Evolutionary conservation across 1,140 invertebrate species (phyloP), one percentile per base, ranked within the genome.

Genomic region (Saxidomus purpurata): DNA sequence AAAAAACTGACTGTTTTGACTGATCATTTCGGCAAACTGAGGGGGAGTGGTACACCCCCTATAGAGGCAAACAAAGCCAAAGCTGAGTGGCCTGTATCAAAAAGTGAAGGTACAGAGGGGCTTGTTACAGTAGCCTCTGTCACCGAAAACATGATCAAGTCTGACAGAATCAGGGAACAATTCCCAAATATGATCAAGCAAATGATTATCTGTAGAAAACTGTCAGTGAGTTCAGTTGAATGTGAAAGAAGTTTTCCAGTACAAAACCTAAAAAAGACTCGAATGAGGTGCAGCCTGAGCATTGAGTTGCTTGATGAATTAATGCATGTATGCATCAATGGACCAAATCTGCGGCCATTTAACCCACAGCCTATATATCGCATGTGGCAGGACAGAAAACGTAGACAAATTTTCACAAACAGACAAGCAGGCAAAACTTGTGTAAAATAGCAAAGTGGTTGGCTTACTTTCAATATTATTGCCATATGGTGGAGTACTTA

Each of bases 1-100:
- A 80, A 80, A 80, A 80, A 80, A 47, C n/a, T 80, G 76, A 55
- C 76, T n/a, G 34, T 80, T n/a, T 47, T 80, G 47, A 25, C n/a
- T 1, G n/a, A 80, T 34, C 76, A 80, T 80, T 52, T 80, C 25
- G 52, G 76, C 47, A 13, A 55, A 25, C 2, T 52, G 19, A 52
- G 52, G 76, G 40, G 76, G 52, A 52, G 40, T 43, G 9, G 38
- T n/a, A 43, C 36, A 25, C 36, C 52, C 28, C 76, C 76, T 80
- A 80, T 80, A 19, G 43, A 80, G 13, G 52, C 47, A 55, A 31
- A 80, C n/a, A 25, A 52, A 13, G 40, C 43, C 6, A 52, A 80
- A 22, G 2, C 1, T 4, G 76, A 80, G 49, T 80, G 76, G 76
- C 25, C 76, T 55, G 28, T 80, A 2, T 80, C 34, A 11, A 49